These are phyloP conservation scores for Pelusios castaneus DNA, from an alignment of 2,113 vertebrate species.

Conservation along the genomic window DNA sequence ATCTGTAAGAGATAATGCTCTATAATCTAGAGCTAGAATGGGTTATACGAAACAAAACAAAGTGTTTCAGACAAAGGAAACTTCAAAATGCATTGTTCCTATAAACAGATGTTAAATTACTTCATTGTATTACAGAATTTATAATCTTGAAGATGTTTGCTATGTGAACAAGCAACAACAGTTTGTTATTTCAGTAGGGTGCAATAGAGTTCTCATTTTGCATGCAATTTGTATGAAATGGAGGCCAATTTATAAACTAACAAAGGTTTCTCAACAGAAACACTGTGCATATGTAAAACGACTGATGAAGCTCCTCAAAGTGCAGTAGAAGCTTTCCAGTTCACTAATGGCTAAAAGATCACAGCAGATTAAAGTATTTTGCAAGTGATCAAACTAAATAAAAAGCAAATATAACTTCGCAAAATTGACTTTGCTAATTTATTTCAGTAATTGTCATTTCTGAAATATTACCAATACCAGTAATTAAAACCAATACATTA, in stretches of 20 bases:
- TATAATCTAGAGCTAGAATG: slow-evolving; percentile 59
- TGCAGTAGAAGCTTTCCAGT: neutral
- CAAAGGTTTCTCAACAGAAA: slow-evolving; percentile 7
- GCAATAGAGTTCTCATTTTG: neutral
- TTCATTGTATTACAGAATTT: slow-evolving; percentile 33
- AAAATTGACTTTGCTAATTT: neutral
- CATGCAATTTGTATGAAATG: neutral
- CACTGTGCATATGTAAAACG: fast-evolving
- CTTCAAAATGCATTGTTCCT: slow-evolving; percentile 53
- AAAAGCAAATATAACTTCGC: neutral
- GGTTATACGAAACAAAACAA: slow-evolving; percentile 48
- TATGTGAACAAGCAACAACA: neutral
- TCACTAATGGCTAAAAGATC: neutral
- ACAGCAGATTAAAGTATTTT: neutral
- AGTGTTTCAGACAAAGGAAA: slow-evolving; percentile 29
- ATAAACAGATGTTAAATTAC: slow-evolving; percentile 67
- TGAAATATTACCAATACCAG: neutral
- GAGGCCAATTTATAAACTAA: neutral
- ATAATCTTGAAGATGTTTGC: slow-evolving; percentile 22
- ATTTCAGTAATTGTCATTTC: neutral
- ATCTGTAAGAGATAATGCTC: slow-evolving; percentile 60
- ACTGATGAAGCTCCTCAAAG: neutral
- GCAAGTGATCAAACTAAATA: neutral
- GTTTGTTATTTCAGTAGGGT: neutral
- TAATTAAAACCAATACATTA: neutral